Base-by-base conservation (phyloP, 2,888 invertebrate species). In the Trachelus tabidus region DNA sequence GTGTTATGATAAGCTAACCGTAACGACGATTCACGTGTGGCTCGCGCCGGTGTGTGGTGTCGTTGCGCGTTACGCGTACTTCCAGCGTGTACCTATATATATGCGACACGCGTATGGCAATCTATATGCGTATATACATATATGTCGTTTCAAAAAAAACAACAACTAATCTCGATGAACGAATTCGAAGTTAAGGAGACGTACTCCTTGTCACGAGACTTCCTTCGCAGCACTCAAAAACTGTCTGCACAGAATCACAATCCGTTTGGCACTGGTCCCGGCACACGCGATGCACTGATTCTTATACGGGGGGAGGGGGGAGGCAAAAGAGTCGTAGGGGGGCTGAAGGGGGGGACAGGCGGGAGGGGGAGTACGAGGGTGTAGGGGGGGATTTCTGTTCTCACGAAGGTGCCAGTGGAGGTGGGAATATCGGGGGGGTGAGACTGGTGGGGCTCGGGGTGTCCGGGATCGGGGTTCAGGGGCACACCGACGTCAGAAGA, bases 201-300 rank as follows among this genome's bases (percentile, higher is more conserved):
- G 12, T 76, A 9, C 23, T 56, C 56, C 56, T 56, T 56, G 92
- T 93, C 0, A 87, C 90, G 71, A 92, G 92, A 79, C 88, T 89
- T 0, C 80, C 37, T 33, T 23, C 74, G 69, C 77, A 56, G 34
- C 68, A 35, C 35, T 40, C 75, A 37, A 35, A 75, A 77, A 80
- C 81, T 85, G 83, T 87, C 86, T 86, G 85, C 87, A 87, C 88
- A 85, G 88, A 88, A 87, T 87, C 89, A 87, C 89, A 86, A 88
- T 86, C 86, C 87, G 87, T 87, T 88, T 86, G 86, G 85, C 89
- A 90, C 90, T 90, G 90, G 83, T 89, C 85, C 85, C 85, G 85
- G 85, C 86, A 88, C 89, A 86, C 87, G 85, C 87, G 87, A 86
- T 86, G 88, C 91, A 90, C 88, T 87, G 89, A 90, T 90, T 90